phyloP scores from a whole-genome alignment of 1,140 invertebrate species.

The Cylas formicarius region DNA sequence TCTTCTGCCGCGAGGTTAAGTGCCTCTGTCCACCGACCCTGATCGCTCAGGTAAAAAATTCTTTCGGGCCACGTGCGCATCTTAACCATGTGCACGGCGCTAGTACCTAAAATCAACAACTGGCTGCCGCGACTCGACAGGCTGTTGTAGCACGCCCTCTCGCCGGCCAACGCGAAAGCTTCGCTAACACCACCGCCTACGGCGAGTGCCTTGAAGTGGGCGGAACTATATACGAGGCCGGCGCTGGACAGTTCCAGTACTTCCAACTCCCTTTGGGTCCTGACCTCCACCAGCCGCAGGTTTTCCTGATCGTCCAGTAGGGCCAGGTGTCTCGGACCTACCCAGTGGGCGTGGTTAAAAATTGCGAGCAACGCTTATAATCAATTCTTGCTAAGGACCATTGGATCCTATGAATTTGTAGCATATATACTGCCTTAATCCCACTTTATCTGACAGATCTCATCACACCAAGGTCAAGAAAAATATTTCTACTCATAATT shows the following conservation, averaged over 20 bases:
- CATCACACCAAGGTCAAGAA: too few relatives aligned
- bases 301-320: conserved; percentile 80
- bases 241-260: conserved; percentile 74
- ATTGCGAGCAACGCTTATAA: background rate
- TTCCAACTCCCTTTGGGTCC: conserved; percentile 78
- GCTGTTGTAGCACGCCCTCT: conserved; percentile 86
- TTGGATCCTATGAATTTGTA: too few relatives aligned
- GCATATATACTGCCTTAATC: too few relatives aligned
- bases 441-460: too few relatives aligned
- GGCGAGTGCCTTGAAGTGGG: conserved; percentile 86
- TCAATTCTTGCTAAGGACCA: too few relatives aligned
- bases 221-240: conserved; percentile 83
- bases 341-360: background rate
- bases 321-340: conserved; percentile 74
- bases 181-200: conserved; percentile 58
- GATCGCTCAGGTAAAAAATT: conserved; percentile 60
- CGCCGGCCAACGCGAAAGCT: conserved; percentile 57
- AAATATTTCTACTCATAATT: too few relatives aligned
- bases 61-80: conserved; percentile 78
- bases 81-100: conserved; percentile 70
- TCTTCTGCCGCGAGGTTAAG: conserved; percentile 46
- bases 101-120: conserved; percentile 76
- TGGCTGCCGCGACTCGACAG: conserved; percentile 74
- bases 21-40: conserved; percentile 55
- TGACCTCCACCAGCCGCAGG: conserved; percentile 81